Evolutionary conservation across 1,140 invertebrate species (phyloP), one percentile per base, ranked within the genome.

Genomic region (Lordiphosa stackelbergi): DNA sequence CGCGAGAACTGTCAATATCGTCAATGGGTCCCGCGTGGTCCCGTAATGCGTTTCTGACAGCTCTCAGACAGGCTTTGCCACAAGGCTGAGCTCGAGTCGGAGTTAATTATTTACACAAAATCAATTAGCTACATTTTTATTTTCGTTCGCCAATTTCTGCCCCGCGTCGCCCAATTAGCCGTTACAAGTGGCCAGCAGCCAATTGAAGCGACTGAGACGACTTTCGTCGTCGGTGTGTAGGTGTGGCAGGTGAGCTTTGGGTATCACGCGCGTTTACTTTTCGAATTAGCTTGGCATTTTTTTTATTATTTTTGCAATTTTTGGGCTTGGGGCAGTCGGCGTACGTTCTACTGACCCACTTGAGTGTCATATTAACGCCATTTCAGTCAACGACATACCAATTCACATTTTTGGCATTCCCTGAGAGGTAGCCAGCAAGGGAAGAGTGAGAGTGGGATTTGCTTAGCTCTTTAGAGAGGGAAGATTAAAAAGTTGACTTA

Each of bases 301-400:
- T 74, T 66, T 2, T 66, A 36, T 37, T 49, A 52, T 41, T 22
- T 66, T 73, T 43, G 52, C 48, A 48, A 40, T 12, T 37, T 37
- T 36, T 53, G 55, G 43, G 42, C 59, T 51, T 66, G 49, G 24
- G 55, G 11, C 55, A 49, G 59, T 46, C 58, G 38, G 54, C 51
- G 40, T 63, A 57, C 47, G 72, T 81, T 81, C 77, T 77, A 73
- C 60, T 81, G 69, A 81, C 77, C 77, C 77, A 81, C 65, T 83
- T 81, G 53, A 24, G 48, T 62, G 48, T 66, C 55, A 54, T 61
- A 68, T 60, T 51, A 49, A 57, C 38, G 40, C 56, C 10, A 47
- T 48, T 53, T 65, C 62, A 43, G 37, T 16, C 38, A 56, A 37
- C 47, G 56, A 49, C 52, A 68, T 53, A 34, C 51, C 41, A 62